Evolutionary conservation across 2,797 vertebrate species (phyloP), one percentile per base, ranked within the genome.

Genomic region (Leptodactylus fallax): DNA sequence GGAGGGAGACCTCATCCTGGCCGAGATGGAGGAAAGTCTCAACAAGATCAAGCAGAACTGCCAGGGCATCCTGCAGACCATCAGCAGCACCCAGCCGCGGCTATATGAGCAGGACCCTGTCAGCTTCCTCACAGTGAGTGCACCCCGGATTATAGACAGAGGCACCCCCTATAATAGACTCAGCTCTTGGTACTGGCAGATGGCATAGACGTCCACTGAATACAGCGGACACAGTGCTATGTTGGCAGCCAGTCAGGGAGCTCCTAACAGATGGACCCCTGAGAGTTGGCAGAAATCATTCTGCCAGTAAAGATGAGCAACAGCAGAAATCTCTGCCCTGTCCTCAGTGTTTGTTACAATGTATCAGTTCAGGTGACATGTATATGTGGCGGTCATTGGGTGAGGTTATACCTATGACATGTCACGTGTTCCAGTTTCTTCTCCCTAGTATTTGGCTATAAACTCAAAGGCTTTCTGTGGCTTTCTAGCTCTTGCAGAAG

Each of bases 1-100:
- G 88, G 90, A 92, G 16, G 92, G 88, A 25, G 87, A 88, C 47
- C 25, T 85, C 7, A 85, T 88, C 79, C 79, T 88, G 69, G 19
- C 87, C 17, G 87, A 88, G 27, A 82, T 89, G 27, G 87, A 90
- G 0, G 83, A 90, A 2, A 92, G 87, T 78, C 90, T 91, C 36
- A 87, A 84, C 1, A 87, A 90, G 49, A 72, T 90, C 56, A 90
- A 92, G 47, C 87, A 87, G 81, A 85, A 90, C 69, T 87, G 87
- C 16, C 82, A 90, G 69, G 87, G 83, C 2, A 90, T 88, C 72
- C 71, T 88, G 17, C 85, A 85, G 72, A 88, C 87, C 79, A 90
- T 82, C 74, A 88, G 87, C 53, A 82, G 69, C 79, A 83, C 87
- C 79, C 83, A 86, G 55, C 87, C 87, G 6, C 79, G 87, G 23